Conservation (phyloP, 1,140 invertebrate species). For the Drosophila navojoa region DNA sequence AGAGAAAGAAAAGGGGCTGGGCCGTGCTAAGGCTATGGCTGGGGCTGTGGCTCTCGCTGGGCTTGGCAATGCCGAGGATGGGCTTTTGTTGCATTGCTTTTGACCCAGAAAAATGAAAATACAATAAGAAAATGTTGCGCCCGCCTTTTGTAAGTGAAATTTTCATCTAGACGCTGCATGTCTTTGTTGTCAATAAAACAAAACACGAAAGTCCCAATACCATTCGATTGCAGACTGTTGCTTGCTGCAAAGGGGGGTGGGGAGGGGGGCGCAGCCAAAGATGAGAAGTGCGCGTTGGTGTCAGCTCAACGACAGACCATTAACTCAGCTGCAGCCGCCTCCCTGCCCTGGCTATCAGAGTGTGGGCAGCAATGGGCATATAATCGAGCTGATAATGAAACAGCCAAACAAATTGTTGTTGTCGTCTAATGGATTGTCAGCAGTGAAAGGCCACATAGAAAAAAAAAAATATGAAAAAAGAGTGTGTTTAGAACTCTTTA, state of each 20-base stretch:
- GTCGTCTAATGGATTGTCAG: constrained; percentile 11
- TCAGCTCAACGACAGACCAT: constrained; percentile 55
- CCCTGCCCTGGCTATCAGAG: constrained; percentile 3
- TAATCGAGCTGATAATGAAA: constrained; percentile 71
- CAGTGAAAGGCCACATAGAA: constrained; percentile 34
- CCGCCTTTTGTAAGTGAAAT: constrained; percentile 78
- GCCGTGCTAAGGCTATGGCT: constrained; percentile 29
- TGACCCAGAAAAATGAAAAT: constrained; percentile 74
- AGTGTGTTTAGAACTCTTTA: constrained; percentile 28
- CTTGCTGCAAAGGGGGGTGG: neutral
- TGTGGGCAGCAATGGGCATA: constrained; percentile 40
- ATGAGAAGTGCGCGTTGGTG: constrained; percentile 47
- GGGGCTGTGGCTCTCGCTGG: constrained; percentile 33
- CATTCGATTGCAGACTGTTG: constrained; percentile 34
- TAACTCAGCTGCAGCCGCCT: constrained; percentile 30
- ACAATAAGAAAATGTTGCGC: constrained; percentile 79
- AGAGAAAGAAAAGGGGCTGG: constrained; percentile 50
- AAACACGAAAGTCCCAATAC: constrained; percentile 24
- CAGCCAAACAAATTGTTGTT: constrained; percentile 39
- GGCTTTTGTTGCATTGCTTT: constrained; percentile 65
- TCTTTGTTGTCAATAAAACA: constrained; percentile 28
- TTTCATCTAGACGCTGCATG: constrained; percentile 55
- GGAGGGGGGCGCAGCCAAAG: constrained; percentile 7
- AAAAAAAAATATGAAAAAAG: neutral
- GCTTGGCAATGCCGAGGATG: constrained; percentile 67